Conservation (phyloP, 2,113 vertebrate genomes). For the Corythornis madagascariensis region DNA sequence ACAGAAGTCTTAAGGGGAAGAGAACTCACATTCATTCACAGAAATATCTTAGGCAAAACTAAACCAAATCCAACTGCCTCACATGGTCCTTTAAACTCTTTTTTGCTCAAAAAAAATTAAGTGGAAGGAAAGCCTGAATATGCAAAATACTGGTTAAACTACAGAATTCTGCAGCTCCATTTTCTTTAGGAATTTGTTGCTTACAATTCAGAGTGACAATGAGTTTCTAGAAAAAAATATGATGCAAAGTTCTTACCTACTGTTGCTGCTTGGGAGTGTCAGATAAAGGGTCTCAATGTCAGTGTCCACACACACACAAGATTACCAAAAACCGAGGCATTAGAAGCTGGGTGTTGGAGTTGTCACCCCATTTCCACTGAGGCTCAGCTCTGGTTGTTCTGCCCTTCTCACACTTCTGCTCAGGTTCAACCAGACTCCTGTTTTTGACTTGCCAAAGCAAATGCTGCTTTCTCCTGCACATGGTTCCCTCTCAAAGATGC, state of each 20-base stretch:
- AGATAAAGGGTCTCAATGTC: neutral
- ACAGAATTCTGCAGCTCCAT: neutral
- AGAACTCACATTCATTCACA: slow-evolving; percentile 40
- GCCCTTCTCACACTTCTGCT: neutral
- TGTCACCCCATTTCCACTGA: neutral
- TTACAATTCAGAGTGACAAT: neutral
- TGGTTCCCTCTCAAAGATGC: slow-evolving; percentile 39
- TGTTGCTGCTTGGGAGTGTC: neutral
- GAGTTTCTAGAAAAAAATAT: neutral
- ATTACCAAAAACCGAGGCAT: neutral
- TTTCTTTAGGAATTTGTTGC: neutral
- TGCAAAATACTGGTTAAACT: neutral
- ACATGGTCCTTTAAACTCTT: neutral
- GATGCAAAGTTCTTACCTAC: neutral
- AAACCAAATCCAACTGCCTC: neutral
- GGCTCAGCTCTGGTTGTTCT: neutral
- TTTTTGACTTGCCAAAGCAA: slow-evolving; percentile 55
- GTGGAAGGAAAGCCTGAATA: neutral
- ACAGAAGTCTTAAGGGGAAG: slow-evolving; percentile 33
- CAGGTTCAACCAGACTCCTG: slow-evolving; percentile 3
- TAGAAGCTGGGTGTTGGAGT: neutral
- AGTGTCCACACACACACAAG: neutral
- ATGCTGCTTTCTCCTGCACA: neutral
- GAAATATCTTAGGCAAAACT: slow-evolving; percentile 29
- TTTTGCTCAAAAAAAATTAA: neutral